Conservation (phyloP, 2,888 invertebrate species). For the Eilema griseolum region DNA sequence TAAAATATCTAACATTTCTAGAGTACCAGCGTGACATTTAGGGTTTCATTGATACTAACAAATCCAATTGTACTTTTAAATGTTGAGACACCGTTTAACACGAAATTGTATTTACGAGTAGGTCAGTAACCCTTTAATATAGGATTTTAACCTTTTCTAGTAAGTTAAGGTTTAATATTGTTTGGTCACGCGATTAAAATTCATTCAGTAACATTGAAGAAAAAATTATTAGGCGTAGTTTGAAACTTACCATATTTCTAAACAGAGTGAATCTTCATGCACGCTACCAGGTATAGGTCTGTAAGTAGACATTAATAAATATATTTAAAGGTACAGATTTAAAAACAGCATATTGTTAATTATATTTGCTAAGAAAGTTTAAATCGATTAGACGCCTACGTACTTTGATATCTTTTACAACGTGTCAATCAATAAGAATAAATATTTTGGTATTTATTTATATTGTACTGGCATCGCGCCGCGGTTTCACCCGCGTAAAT, state of each 20-base stretch:
- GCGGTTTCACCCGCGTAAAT: no score
- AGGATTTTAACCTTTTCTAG: slow-evolving; percentile 24
- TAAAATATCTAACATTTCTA: background rate
- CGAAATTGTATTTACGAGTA: slow-evolving; percentile 19
- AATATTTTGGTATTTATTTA: no score
- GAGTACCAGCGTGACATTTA: background rate
- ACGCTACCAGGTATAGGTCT: slow-evolving; percentile 92
- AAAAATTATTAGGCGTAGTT: slow-evolving; percentile 5
- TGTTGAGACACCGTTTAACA: background rate
- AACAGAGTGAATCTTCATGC: slow-evolving; percentile 90
- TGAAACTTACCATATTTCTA: slow-evolving; percentile 92
- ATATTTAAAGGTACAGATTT: background rate
- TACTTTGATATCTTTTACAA: background rate
- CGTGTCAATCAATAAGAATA: no score
- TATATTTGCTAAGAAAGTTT: background rate
- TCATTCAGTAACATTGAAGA: slow-evolving; percentile 27
- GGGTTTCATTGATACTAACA: background rate
- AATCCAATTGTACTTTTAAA: background rate
- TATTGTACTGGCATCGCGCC: no score
- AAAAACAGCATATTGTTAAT: background rate
- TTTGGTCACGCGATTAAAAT: slow-evolving; percentile 47
- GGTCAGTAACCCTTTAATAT: slow-evolving; percentile 31
- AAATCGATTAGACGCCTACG: background rate
- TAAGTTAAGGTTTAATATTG: slow-evolving; percentile 28
- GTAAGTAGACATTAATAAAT: slow-evolving; percentile 56